phyloP scores from a whole-genome alignment of 1,140 invertebrate genomes.

The roundworm (Caenorhabditis elegans) region WBcel235 BX284606.5:794001-794500 shows the following conservation, averaged over 20 bases:
- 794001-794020: neutral
- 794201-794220: neutral
- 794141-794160: too few relatives aligned
- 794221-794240: too few relatives aligned
- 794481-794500: too few relatives aligned
- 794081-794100: neutral
- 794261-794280: neutral
- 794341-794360: neutral
- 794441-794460: neutral
- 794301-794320: neutral
- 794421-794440: neutral
- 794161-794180: too few relatives aligned
- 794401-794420: neutral
- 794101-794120: too few relatives aligned
- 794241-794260: too few relatives aligned
- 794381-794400: neutral
- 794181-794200: too few relatives aligned
- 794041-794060: neutral
- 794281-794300: neutral
- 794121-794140: too few relatives aligned
- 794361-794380: neutral
- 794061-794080: neutral
- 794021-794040: neutral
- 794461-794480: neutral
- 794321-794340: neutral